These are phyloP conservation scores for Syrphus vitripennis DNA, from an alignment of 2,888 invertebrate genomes.

Conservation along the genomic window DNA sequence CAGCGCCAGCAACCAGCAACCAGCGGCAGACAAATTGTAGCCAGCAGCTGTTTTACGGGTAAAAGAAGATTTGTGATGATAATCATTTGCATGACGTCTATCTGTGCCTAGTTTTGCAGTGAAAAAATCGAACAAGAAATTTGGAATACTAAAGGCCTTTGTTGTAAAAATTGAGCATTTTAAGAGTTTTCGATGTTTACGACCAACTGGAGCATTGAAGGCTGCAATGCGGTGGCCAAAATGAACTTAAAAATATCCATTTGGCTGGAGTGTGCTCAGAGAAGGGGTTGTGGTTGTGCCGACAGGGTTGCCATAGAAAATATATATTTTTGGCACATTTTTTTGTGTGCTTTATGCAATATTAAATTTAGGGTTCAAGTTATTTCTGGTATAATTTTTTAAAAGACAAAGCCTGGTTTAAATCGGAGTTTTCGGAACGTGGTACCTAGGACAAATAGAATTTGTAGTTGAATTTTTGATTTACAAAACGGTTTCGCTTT, in stretches of 20 bases:
- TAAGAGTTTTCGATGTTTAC: background rate
- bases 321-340: background rate
- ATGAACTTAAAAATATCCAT: slow-evolving; percentile 1
- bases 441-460: no score
- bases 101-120: background rate
- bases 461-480: no score
- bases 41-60: slow-evolving; percentile 67
- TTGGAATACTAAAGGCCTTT: background rate
- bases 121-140: background rate
- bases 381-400: no score
- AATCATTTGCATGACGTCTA: background rate
- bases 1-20: background rate
- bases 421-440: no score
- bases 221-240: slow-evolving; percentile 8
- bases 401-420: no score
- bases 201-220: slow-evolving; percentile 9
- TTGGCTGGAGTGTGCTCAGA: background rate
- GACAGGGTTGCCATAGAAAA: slow-evolving; percentile 23
- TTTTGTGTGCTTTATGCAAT: no score
- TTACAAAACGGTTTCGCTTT: no score
- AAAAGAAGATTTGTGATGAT: slow-evolving; percentile 9
- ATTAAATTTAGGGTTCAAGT: no score
- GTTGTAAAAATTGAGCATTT: background rate
- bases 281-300: slow-evolving; percentile 10
- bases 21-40: slow-evolving; percentile 58